phyloP scores from a whole-genome alignment of 2,113 vertebrate species.

The Poeciliopsis turrubarensis region DNA sequence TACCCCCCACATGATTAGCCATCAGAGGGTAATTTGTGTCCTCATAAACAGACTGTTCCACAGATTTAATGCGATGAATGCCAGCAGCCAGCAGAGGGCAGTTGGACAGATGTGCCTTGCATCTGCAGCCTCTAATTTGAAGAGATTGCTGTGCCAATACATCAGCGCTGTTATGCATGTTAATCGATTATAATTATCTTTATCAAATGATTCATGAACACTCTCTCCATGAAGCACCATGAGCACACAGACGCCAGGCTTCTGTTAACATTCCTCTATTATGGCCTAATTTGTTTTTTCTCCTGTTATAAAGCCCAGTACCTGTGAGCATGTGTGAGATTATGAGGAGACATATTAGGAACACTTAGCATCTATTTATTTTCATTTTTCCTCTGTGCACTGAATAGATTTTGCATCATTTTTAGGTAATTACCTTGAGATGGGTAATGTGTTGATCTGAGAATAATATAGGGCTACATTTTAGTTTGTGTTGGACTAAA shows the following conservation, averaged over 20 bases:
- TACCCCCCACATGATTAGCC: not conserved
- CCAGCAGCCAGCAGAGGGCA: conserved; percentile 2
- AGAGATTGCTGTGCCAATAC: conserved; percentile 6
- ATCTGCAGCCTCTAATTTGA: conserved; percentile 44
- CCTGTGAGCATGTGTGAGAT: not conserved
- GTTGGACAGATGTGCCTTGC: conserved; percentile 32
- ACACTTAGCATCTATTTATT: conserved; percentile 7
- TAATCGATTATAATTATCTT: conserved; percentile 25
- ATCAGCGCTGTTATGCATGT: conserved; percentile 17
- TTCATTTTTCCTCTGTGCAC: not conserved
- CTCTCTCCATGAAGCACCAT: not conserved
- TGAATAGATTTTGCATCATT: not conserved
- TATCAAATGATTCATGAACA: conserved; percentile 46
- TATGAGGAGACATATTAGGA: not conserved
- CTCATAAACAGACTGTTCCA: not conserved
- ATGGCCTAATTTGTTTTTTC: conserved; percentile 1
- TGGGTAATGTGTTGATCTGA: not conserved
- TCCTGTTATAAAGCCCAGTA: not conserved
- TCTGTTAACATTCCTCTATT: conserved; percentile 4
- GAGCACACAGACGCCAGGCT: not conserved
- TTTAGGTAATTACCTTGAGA: not conserved
- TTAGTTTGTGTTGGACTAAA: not conserved
- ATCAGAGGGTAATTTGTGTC: not conserved
- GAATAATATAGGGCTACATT: not conserved
- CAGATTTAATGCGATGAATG: conserved; percentile 26